Percentiles rank a stretch among this genome's conserved stretches.
phyloP scores from a whole-genome alignment of 2,888 invertebrate species.

The Caenorhabditis sp. region DNA sequence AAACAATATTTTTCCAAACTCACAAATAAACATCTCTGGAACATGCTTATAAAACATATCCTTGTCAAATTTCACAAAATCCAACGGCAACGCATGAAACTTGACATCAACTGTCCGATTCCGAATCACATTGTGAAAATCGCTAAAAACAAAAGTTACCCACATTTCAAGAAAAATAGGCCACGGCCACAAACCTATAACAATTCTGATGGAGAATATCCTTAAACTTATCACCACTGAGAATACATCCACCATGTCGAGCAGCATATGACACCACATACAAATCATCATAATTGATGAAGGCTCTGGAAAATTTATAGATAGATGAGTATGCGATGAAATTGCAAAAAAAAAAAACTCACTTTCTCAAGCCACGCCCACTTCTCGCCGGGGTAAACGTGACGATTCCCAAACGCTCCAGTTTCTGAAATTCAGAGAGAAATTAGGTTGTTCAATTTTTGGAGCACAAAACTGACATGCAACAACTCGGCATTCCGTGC shows the following conservation, averaged over 20 bases:
- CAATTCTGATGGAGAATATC: slow-evolving; percentile 53
- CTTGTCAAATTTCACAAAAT: slow-evolving; percentile 40
- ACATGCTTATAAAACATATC: slow-evolving; percentile 50
- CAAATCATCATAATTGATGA: slow-evolving; percentile 65
- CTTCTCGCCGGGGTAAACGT: slow-evolving; percentile 61
- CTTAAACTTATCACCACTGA: slow-evolving; percentile 61
- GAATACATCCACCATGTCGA: slow-evolving; percentile 55
- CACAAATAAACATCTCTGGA: slow-evolving; percentile 51
- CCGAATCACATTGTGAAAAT: slow-evolving; percentile 49
- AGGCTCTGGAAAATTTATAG: slow-evolving; percentile 50
- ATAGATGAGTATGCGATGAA: too few species aligned
- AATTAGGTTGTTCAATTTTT: background rate
- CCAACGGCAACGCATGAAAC: slow-evolving; percentile 47
- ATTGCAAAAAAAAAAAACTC: slow-evolving; percentile 6
- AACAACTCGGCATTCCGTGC: slow-evolving; percentile 50
- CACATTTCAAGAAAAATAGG: background rate
- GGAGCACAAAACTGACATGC: slow-evolving; percentile 21
- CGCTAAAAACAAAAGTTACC: too few species aligned
- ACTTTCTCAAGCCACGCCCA: slow-evolving; percentile 49
- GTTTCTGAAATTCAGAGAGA: slow-evolving; percentile 48
- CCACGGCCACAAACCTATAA: slow-evolving; percentile 46
- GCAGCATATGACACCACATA: slow-evolving; percentile 56
- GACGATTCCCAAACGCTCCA: slow-evolving; percentile 55
- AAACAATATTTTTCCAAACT: slow-evolving; percentile 4
- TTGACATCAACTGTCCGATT: slow-evolving; percentile 48